phyloP scores from a whole-genome alignment of 2,113 vertebrate genomes.

The Electrona antarctica region DNA sequence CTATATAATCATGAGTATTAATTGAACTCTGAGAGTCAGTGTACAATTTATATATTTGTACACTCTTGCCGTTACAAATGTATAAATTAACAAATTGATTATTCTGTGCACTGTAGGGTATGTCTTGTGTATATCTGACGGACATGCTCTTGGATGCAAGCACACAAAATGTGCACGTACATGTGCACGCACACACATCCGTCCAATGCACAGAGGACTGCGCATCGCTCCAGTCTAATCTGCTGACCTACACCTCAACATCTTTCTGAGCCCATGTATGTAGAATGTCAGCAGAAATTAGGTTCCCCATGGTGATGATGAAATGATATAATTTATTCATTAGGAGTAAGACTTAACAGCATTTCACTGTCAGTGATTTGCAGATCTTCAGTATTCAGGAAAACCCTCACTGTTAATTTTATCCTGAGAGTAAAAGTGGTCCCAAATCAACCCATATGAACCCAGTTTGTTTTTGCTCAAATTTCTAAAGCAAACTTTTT shows the following conservation, averaged over 20 bases:
- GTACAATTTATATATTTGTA: too few relatives aligned
- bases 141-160: constrained; percentile 3
- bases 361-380: constrained; percentile 45
- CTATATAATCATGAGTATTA: too few relatives aligned
- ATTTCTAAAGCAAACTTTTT: constrained; percentile 14
- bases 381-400: constrained; percentile 1
- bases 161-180: background rate
- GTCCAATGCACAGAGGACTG: background rate
- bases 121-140: constrained; percentile 68
- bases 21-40: too few relatives aligned
- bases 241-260: constrained; percentile 64
- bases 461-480: constrained; percentile 6
- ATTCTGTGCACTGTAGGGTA: constrained; percentile 34
- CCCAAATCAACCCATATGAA: too few relatives aligned
- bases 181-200: constrained; percentile 14
- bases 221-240: constrained; percentile 52
- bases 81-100: background rate
- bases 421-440: too few relatives aligned
- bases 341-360: constrained; percentile 50
- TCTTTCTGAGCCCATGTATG: constrained; percentile 56
- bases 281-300: constrained; percentile 73
- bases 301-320: constrained; percentile 62
- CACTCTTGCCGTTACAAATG: too few relatives aligned
- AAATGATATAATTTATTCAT: constrained; percentile 79
- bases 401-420: too few relatives aligned